phyloP scores from a whole-genome alignment of 2,888 invertebrate species.

The Meganola albula region DNA sequence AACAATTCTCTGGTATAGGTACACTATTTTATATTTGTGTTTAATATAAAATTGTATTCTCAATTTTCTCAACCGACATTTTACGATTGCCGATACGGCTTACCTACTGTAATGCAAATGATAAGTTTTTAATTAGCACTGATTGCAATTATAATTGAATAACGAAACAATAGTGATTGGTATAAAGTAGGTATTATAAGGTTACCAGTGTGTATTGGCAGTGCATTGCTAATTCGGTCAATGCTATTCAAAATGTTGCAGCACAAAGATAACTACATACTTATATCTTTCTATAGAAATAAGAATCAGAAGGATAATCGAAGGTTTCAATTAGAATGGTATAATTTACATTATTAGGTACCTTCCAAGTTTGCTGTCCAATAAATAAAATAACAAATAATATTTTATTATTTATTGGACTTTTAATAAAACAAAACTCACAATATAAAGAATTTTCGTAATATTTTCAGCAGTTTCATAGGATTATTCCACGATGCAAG shows the following conservation, averaged over 20 bases:
- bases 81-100: slow-evolving; percentile 4
- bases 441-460: too few relatives aligned
- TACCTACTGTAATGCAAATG: slow-evolving; percentile 8
- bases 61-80: background rate
- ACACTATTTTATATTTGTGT: too few relatives aligned
- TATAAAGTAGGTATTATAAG: slow-evolving; percentile 23
- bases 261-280: slow-evolving; percentile 13
- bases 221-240: slow-evolving; percentile 28
- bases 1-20: too few relatives aligned
- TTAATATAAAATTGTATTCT: too few relatives aligned
- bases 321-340: slow-evolving; percentile 5
- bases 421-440: too few relatives aligned
- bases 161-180: slow-evolving; percentile 31
- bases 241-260: slow-evolving; percentile 28
- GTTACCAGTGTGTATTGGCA: slow-evolving; percentile 19
- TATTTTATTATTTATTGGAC: background rate
- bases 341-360: background rate
- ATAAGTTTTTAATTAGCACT: slow-evolving; percentile 19
- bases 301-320: slow-evolving; percentile 8
- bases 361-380: too few relatives aligned
- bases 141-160: slow-evolving; percentile 22
- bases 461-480: background rate
- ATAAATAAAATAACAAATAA: too few relatives aligned
- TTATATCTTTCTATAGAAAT: slow-evolving; percentile 13
- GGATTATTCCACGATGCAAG: slow-evolving; percentile 20